These are phyloP conservation scores for Bombus cullumanus DNA, from an alignment of 1,140 invertebrate genomes.

Conservation along the genomic window DNA sequence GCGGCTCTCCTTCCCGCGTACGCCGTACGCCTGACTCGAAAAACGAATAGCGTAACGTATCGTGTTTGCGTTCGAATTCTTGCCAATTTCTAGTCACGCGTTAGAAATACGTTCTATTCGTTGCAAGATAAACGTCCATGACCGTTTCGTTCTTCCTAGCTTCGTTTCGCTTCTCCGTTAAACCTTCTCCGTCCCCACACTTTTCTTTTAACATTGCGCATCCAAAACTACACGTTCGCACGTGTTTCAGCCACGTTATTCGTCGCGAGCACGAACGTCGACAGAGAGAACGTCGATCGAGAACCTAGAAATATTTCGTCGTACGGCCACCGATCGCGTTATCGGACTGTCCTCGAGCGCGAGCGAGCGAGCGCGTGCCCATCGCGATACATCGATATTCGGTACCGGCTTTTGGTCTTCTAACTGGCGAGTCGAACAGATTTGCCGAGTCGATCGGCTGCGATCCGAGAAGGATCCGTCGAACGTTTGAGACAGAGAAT, in stretches of 20 bases:
- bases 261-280: not conserved
- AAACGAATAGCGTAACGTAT: not conserved
- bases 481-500: no score
- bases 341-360: slow-evolving; percentile 3
- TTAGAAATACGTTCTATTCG: not conserved
- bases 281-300: not conserved
- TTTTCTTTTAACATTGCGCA: no score
- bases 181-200: fast-evolving
- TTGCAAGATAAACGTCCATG: no score
- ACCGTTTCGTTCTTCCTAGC: no score
- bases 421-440: not conserved
- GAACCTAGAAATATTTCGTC: not conserved
- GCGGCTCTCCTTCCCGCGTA: not conserved
- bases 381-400: not conserved
- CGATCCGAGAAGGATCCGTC: not conserved
- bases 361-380: no score
- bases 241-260: no score
- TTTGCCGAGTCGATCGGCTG: no score
- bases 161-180: no score
- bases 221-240: no score
- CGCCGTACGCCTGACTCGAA: not conserved
- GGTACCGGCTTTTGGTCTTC: not conserved
- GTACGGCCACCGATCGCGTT: not conserved
- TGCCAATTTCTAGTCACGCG: no score
- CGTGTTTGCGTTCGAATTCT: not conserved